Conservation (phyloP, 2,113 vertebrate genomes). For the Ahaetulla prasina region DNA sequence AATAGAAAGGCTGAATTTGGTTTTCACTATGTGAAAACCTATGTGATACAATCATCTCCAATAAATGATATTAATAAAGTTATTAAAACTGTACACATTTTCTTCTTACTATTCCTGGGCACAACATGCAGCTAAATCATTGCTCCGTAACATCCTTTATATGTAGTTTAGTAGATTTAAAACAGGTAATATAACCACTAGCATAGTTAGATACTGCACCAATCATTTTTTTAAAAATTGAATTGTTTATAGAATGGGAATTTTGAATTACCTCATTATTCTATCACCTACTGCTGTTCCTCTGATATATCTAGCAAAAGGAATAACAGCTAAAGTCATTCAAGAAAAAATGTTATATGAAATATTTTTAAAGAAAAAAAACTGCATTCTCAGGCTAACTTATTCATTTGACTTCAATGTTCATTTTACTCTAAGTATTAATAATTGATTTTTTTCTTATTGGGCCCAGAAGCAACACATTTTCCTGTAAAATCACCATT, state of each 20-base stretch:
- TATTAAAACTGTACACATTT: slow-evolving; percentile 48
- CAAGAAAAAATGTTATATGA: slow-evolving; percentile 54
- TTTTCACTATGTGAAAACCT: background rate
- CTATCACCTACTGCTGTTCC: slow-evolving; percentile 98
- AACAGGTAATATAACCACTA: slow-evolving; percentile 49
- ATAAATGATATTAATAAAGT: slow-evolving; percentile 50
- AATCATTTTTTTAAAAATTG: slow-evolving; percentile 61
- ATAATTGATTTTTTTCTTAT: background rate
- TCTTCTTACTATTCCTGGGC: slow-evolving; percentile 51
- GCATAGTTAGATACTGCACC: slow-evolving; percentile 62
- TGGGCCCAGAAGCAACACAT: background rate
- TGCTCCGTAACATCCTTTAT: slow-evolving; percentile 51
- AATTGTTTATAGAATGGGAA: slow-evolving; percentile 35
- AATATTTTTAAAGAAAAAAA: slow-evolving; percentile 55
- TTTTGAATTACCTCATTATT: slow-evolving; percentile 94
- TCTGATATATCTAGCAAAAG: slow-evolving; percentile 92
- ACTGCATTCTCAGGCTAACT: slow-evolving; percentile 13
- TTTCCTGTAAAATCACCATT: background rate
- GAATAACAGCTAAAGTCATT: slow-evolving; percentile 78
- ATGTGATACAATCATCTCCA: slow-evolving; percentile 39
- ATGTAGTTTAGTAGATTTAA: slow-evolving; percentile 49
- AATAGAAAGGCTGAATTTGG: slow-evolving; percentile 20
- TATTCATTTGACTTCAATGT: background rate
- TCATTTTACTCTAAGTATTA: background rate
- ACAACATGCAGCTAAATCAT: slow-evolving; percentile 66